These are phyloP conservation scores for Choloepus hoffmanni DNA, from an alignment of 2,113 vertebrate species.

Conservation along the genomic window DNA sequence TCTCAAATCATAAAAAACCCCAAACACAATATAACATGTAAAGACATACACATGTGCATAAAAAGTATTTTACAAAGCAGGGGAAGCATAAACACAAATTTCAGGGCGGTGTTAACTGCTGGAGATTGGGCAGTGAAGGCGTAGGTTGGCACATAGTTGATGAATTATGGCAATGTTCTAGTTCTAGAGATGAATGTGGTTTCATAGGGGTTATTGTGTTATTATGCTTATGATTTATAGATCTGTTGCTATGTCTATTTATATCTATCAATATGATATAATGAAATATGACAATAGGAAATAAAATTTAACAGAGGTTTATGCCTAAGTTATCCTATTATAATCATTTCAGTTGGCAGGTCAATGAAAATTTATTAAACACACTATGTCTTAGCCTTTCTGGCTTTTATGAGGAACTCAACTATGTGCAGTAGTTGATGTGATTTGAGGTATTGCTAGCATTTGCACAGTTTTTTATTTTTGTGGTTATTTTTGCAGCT, in stretches of 20 bases:
- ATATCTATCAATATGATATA: not conserved
- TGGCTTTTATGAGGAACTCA: not conserved
- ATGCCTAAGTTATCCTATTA: not conserved
- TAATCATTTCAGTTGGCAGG: not conserved
- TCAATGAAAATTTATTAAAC: not conserved
- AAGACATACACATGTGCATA: not conserved
- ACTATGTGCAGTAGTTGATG: not conserved
- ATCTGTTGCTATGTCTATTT: not conserved
- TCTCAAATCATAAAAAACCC: not conserved
- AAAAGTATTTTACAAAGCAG: not conserved
- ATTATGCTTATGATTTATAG: not conserved
- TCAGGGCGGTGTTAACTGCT: not conserved
- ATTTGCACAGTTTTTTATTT: constrained; percentile 19
- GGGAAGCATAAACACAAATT: not conserved
- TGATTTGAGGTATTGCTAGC: not conserved
- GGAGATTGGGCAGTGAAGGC: not conserved
- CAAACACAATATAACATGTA: not conserved
- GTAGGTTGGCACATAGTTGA: not conserved
- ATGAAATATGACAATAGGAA: not conserved
- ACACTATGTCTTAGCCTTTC: not conserved
- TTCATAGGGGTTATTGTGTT: not conserved
- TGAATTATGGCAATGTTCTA: not conserved
- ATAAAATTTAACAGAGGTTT: not conserved
- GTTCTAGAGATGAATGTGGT: not conserved
- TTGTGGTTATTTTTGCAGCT: constrained; percentile 58